These are phyloP conservation scores for Montipora cactus DNA, from an alignment of 64 coral and sea anemone species.

Conservation along the genomic window DNA sequence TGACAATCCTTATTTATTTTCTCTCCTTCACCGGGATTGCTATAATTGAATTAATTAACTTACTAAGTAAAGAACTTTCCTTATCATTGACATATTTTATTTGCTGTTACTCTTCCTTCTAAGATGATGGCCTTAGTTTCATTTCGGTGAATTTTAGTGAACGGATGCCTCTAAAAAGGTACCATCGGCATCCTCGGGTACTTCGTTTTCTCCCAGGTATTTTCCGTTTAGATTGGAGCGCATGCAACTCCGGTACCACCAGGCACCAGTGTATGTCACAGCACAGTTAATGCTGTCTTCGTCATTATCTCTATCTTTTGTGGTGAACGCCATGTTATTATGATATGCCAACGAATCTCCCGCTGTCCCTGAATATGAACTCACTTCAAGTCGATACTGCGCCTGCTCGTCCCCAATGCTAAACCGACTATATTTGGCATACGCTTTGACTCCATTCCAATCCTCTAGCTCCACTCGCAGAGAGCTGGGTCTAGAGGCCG, in stretches of 20 bases:
- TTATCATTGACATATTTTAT: not conserved
- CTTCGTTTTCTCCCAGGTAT: conserved; percentile 19
- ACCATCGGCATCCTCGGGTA: conserved; percentile 27
- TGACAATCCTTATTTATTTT: too few species aligned
- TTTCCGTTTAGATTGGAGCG: conserved; percentile 75
- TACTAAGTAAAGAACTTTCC: too few species aligned
- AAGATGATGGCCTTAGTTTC: conserved; percentile 43
- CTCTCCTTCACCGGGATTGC: too few species aligned
- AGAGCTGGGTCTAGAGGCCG: not conserved
- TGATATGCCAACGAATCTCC: conserved; percentile 59
- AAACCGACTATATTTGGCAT: conserved; percentile 51
- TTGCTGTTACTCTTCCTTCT: not conserved
- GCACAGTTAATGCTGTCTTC: too few species aligned
- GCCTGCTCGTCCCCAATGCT: not conserved
- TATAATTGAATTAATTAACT: too few species aligned
- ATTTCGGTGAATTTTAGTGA: conserved; percentile 60
- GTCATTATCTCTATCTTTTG: conserved; percentile 73
- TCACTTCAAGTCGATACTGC: conserved; percentile 36
- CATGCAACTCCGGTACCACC: conserved; percentile 74
- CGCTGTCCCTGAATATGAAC: conserved; percentile 67
- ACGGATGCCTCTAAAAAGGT: not conserved
- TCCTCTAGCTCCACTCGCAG: not conserved
- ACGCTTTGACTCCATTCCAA: not conserved
- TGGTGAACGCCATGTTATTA: conserved; percentile 63
- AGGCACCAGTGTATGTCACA: not conserved